Conservation (phyloP, 1,140 invertebrate genomes). For the Orussus abietinus region DNA sequence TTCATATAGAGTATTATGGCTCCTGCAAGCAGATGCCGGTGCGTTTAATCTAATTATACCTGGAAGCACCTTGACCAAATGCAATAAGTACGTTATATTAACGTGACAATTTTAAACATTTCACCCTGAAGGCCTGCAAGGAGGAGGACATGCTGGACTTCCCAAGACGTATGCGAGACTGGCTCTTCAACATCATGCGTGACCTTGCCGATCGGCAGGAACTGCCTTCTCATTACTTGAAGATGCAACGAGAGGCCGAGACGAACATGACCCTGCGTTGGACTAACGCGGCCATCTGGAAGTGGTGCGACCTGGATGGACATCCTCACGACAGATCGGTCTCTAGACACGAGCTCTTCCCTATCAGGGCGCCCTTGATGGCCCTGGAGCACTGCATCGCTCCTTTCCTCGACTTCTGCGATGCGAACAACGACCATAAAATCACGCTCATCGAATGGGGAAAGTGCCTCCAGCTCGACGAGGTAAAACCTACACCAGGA, state of each 20-base stretch:
- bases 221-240: conserved; percentile 76
- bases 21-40: conserved; percentile 75
- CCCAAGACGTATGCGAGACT: conserved; percentile 90
- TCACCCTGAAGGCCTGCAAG: conserved; percentile 62
- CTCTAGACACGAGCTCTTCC: conserved; percentile 90
- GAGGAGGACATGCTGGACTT: conserved; percentile 86
- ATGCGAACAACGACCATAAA: conserved; percentile 80
- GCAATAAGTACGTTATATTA: neutral
- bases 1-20: conserved; percentile 92
- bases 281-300: conserved; percentile 92
- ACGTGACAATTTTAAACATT: no score
- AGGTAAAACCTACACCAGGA: no score
- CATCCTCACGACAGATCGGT: conserved; percentile 82
- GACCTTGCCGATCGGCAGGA: conserved; percentile 88
- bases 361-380: conserved; percentile 86
- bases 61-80: no score
- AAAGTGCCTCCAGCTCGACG: conserved; percentile 79
- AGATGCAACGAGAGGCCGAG: conserved; percentile 86
- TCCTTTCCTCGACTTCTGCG: conserved; percentile 89
- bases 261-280: conserved; percentile 77
- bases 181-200: conserved; percentile 95
- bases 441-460: conserved; percentile 91
- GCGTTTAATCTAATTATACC: no score
- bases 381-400: conserved; percentile 92
- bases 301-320: conserved; percentile 92